These are phyloP conservation scores for Brachionus plicatilis DNA, from an alignment of 1,140 invertebrate genomes.

Conservation along the genomic window DNA sequence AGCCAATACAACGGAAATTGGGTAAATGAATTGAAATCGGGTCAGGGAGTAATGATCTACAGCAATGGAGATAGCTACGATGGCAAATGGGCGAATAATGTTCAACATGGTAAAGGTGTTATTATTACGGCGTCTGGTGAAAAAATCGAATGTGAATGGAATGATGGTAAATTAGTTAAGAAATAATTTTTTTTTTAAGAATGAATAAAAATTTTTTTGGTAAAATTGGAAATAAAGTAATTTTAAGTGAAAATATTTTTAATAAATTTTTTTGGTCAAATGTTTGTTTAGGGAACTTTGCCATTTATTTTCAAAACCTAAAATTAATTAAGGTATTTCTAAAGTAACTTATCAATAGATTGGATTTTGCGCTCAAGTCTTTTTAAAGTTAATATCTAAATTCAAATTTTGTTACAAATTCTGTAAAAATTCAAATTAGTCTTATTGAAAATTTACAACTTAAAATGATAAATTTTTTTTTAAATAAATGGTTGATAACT, in stretches of 20 bases:
- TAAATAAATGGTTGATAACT: no score
- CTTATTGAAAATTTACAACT: no score
- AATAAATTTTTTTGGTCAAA: no score
- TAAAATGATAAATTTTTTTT: no score
- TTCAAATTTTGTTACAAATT: no score
- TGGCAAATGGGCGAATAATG: not conserved
- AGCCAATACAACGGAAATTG: not conserved
- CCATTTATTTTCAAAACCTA: no score
- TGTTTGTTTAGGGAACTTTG: no score
- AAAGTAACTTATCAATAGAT: no score
- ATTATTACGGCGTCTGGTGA: not conserved
- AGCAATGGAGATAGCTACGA: not conserved
- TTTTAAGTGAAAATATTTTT: not conserved
- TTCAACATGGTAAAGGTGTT: slow-evolving; percentile 20
- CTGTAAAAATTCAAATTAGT: no score
- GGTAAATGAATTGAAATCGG: not conserved
- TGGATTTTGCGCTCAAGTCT: no score
- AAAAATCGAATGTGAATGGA: not conserved
- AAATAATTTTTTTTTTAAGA: not conserved
- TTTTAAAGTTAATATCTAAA: no score
- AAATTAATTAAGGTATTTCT: no score
- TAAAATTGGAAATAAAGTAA: not conserved
- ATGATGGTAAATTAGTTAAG: not conserved
- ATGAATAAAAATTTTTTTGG: not conserved
- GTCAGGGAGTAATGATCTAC: not conserved